phyloP scores from a whole-genome alignment of 2,888 invertebrate genomes.

The Dryobota labecula region DNA sequence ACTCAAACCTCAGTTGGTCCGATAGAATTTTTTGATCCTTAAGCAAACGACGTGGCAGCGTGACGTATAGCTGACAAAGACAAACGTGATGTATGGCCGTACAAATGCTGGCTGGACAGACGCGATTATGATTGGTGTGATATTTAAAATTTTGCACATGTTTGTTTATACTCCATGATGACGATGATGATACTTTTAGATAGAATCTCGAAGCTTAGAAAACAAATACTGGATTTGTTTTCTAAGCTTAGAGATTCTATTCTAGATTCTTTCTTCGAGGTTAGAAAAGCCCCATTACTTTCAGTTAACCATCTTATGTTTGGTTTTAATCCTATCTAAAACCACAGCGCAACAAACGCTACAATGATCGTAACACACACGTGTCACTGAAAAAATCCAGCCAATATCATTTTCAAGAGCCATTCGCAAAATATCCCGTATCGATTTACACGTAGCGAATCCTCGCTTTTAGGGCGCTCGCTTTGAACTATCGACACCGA shows the following conservation, averaged over 20 bases:
- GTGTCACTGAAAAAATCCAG: conserved; percentile 38
- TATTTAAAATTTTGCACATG: conserved; percentile 7
- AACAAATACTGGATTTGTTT: too few species aligned
- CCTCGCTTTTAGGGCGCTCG: conserved; percentile 16
- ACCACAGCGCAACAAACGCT: background rate
- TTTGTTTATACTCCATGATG: background rate
- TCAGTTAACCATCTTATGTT: too few species aligned
- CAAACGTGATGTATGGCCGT: conserved; percentile 52
- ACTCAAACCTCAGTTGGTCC: too few species aligned
- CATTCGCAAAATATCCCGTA: conserved; percentile 26
- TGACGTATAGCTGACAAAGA: conserved; percentile 59
- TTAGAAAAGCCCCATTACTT: background rate
- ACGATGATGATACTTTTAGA: too few species aligned
- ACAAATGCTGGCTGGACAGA: conserved; percentile 26
- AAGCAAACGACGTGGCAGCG: conserved; percentile 31
- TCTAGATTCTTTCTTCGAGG: too few species aligned
- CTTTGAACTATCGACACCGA: conserved; percentile 44
- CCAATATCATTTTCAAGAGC: conserved; percentile 27
- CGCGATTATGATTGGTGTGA: background rate
- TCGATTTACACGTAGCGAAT: conserved; percentile 42
- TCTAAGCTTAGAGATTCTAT: too few species aligned
- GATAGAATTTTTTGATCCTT: too few species aligned
- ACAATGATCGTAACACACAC: background rate
- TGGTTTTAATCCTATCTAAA: conserved; percentile 1
- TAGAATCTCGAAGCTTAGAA: background rate